Evolutionary conservation across 2,797 vertebrate species (phyloP), one percentile per base, ranked within the genome.

Genomic region (Discoglossus pictus): DNA sequence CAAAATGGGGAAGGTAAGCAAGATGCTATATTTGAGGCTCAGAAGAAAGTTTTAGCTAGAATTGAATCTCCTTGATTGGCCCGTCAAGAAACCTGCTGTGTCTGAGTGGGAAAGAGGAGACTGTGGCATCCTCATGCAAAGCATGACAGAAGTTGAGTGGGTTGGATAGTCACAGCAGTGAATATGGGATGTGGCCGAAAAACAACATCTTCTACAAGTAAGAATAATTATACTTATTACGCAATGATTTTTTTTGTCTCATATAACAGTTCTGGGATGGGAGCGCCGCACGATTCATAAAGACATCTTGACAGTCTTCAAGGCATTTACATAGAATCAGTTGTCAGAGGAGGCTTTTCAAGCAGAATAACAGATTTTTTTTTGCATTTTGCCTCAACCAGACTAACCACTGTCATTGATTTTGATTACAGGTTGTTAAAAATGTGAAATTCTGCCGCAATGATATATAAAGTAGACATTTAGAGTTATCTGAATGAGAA

Each of bases 281-380:
- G 10, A 4, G 9, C 10, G 7, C 24, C 27, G 24, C 12, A 40
- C 21, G 27, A 53, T 52, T 52, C 36, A 8, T n/a, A 7, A 16
- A 51, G 44, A 62, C 35, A 40, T 18, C 52, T 40, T 63, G 61
- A 63, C 61, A 53, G 61, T 2, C 12, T 10, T 27, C 35, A 39
- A 24, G 15, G 27, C 11, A 6, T 16, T n/a, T 42, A 7, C 46
- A 20, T 40, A n/a, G 61, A 17, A 34, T 53, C 47, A 38, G 11
- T 23, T 43, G 61, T 63, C 61, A 63, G 15, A 18, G 13, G 10
- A 20, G 31, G 36, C 24, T 42, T 15, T n/a, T 10, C n/a, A n/a
- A 53, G 44, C 61, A 43, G 34, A 35, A n/a, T 17, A 21, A 10
- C 7, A 21, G 27, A 16, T 35, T 43, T 10, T n/a, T 13, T 18